Percentiles rank a stretch among this genome's conserved stretches.
phyloP scores from a whole-genome alignment of 2,888 invertebrate genomes.

The Apomyelois bistriatella region DNA sequence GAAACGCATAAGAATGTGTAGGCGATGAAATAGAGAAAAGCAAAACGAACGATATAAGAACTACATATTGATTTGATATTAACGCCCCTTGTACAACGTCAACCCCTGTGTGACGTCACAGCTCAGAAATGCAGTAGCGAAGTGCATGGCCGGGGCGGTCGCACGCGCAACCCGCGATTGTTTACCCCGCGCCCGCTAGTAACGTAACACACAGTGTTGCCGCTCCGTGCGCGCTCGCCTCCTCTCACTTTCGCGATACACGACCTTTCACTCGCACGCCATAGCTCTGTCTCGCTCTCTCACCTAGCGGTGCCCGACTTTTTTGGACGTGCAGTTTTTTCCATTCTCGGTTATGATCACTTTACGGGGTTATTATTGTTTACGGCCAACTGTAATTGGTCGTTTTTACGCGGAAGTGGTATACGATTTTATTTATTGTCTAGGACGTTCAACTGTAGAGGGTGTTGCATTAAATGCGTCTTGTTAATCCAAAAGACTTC shows the following conservation, averaged over 20 bases:
- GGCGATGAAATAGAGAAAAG: no score
- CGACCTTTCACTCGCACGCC: constrained; percentile 41
- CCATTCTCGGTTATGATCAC: constrained; percentile 62
- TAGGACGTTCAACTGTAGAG: constrained; percentile 9
- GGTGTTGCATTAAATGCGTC: constrained; percentile 10
- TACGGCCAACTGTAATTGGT: constrained; percentile 36
- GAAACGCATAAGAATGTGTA: not conserved
- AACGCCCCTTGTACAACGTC: constrained; percentile 5
- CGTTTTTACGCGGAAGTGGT: constrained; percentile 16
- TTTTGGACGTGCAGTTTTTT: constrained; percentile 74
- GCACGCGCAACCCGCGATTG: constrained; percentile 74
- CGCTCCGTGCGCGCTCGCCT: constrained; percentile 57
- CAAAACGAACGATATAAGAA: not conserved
- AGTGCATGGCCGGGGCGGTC: constrained; percentile 62
- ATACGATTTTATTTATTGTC: constrained; percentile 6
- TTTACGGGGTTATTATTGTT: constrained; percentile 59
- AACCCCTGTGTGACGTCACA: constrained; percentile 52
- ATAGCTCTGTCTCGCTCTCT: constrained; percentile 56
- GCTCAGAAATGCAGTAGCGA: constrained; percentile 66
- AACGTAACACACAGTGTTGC: constrained; percentile 73
- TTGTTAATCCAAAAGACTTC: not conserved
- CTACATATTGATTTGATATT: not conserved
- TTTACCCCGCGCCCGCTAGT: constrained; percentile 63
- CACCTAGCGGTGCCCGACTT: constrained; percentile 76
- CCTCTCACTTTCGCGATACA: constrained; percentile 76